Evolutionary conservation across 2,113 vertebrate species (phyloP).

Genomic region (Leptodactylus fuscus): DNA sequence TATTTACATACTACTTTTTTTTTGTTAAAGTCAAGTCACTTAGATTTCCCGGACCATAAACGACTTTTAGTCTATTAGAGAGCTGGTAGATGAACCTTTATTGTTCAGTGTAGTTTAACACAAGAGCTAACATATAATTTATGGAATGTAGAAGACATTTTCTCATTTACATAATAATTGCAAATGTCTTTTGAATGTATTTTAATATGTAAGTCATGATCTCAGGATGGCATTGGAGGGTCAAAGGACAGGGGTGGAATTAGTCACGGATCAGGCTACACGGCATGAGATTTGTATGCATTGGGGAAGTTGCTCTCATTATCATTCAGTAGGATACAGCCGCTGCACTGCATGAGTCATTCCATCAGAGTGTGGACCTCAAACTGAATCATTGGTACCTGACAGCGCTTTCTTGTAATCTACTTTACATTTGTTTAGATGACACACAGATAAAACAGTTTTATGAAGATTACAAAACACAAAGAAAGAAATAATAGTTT

Average conservation of each 20-base stretch:
- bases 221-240: slow-evolving; percentile 47
- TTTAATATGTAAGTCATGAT: slow-evolving; percentile 60
- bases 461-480: slow-evolving; percentile 14
- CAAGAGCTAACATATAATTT: slow-evolving; percentile 52
- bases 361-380: slow-evolving; percentile 52
- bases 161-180: slow-evolving; percentile 56
- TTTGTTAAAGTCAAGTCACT: background rate
- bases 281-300: slow-evolving; percentile 55
- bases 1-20: no score
- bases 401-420: slow-evolving; percentile 48
- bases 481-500: background rate
- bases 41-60: slow-evolving; percentile 12
- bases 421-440: slow-evolving; percentile 49
- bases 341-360: slow-evolving; percentile 51
- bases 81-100: slow-evolving; percentile 27
- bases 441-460: slow-evolving; percentile 42
- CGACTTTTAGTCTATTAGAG: slow-evolving; percentile 33
- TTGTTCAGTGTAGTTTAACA: slow-evolving; percentile 12
- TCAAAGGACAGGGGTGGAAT: slow-evolving; percentile 56
- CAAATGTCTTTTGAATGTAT: slow-evolving; percentile 55
- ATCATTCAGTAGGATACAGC: slow-evolving; percentile 57
- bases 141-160: slow-evolving; percentile 51
- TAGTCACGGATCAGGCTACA: slow-evolving; percentile 55
- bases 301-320: slow-evolving; percentile 49
- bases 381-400: slow-evolving; percentile 55